Conservation (phyloP, 1,140 invertebrate genomes). For the Plectrocnemia conspersa region DNA sequence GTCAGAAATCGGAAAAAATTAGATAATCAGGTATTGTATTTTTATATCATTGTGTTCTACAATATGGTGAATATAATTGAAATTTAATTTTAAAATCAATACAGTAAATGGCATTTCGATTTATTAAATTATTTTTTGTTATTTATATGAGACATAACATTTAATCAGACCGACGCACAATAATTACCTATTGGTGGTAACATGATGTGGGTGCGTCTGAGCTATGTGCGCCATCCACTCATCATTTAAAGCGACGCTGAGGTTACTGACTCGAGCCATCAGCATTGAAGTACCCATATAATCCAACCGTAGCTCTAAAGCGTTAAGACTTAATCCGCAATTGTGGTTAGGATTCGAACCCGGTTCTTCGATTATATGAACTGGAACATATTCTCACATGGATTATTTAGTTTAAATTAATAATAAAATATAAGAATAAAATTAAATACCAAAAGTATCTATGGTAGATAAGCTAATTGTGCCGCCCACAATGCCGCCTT, state of each 20-base stretch:
- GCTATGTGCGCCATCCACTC: constrained; percentile 61
- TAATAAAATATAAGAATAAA: background rate
- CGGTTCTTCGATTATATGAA: constrained; percentile 84
- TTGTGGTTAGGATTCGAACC: constrained; percentile 86
- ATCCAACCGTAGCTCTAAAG: constrained; percentile 84
- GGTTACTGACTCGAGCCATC: constrained; percentile 81
- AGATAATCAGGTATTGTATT: background rate
- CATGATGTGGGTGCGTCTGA: constrained; percentile 31
- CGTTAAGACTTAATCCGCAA: constrained; percentile 76
- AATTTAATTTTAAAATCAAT: background rate
- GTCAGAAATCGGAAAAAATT: constrained; percentile 9
- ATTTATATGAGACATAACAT: too few species aligned
- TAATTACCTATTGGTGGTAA: constrained; percentile 30
- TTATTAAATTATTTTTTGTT: constrained; percentile 4
- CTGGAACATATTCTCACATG: constrained; percentile 51
- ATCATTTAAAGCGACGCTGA: constrained; percentile 74
- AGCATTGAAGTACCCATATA: constrained; percentile 95
- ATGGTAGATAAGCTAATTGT: constrained; percentile 87
- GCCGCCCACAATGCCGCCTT: constrained; percentile 94
- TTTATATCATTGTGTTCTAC: background rate
- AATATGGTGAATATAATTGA: background rate
- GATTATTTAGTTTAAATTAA: background rate
- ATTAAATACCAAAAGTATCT: constrained; percentile 71
- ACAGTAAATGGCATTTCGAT: constrained; percentile 1
- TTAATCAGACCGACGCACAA: too few species aligned